A percentile compares a stretch with the other conserved stretches of the same genome.
Conservation (phyloP, 2,797 vertebrate genomes). For the Florisuga fusca region DNA sequence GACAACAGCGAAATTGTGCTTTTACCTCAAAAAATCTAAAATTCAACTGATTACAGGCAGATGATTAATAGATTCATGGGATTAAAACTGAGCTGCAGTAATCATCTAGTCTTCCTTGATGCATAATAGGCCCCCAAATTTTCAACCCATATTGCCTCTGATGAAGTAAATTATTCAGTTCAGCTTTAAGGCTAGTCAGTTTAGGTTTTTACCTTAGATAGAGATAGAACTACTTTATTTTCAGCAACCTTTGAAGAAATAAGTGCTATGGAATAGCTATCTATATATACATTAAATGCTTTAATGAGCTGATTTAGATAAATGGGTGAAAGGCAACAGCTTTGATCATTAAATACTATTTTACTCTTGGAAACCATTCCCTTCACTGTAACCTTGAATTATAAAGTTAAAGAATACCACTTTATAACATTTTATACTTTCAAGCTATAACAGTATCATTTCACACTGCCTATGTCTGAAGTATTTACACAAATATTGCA, state of each 20-base stretch:
- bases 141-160: not conserved
- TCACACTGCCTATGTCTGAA: not conserved
- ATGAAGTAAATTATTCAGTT: not conserved
- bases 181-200: not conserved
- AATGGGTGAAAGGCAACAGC: slow-evolving; percentile 18
- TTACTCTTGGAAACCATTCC: not conserved
- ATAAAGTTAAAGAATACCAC: not conserved
- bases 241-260: slow-evolving; percentile 14
- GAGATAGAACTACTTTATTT: not conserved
- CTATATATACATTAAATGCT: slow-evolving; percentile 18
- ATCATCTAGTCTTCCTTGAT: not conserved
- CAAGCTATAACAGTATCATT: not conserved
- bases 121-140: not conserved
- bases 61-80: not conserved
- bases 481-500: not conserved
- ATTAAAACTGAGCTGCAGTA: not conserved
- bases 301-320: slow-evolving; percentile 37
- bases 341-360: slow-evolving; percentile 31
- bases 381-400: slow-evolving; percentile 24
- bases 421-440: not conserved
- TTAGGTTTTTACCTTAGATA: not conserved
- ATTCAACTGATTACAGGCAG: not conserved
- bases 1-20: not conserved
- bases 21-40: not conserved
- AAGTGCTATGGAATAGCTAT: not conserved